Conservation (phyloP, 2,797 vertebrate genomes). For the Macropus fuliginosus region DNA sequence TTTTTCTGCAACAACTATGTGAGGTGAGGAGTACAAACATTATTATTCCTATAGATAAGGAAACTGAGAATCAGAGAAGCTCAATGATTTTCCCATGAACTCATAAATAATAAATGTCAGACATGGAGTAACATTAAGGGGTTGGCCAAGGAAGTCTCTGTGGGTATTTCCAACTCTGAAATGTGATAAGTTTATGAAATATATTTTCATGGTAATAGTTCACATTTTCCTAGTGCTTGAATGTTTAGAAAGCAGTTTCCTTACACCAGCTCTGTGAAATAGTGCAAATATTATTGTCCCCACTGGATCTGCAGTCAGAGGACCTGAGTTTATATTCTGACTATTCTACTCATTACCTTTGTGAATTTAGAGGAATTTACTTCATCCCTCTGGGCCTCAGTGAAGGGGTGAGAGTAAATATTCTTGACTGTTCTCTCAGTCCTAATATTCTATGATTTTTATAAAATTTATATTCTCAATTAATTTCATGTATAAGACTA, state of each 20-base stretch:
- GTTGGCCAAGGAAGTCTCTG: not conserved
- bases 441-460: not conserved
- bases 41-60: not conserved
- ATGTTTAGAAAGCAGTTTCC: not conserved
- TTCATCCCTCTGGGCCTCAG: not conserved
- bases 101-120: not conserved
- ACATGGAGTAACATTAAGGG: not conserved
- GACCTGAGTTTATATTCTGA: not conserved
- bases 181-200: not conserved
- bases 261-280: not conserved
- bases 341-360: not conserved
- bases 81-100: not conserved
- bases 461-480: not conserved
- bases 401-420: not conserved
- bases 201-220: not conserved
- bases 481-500: not conserved
- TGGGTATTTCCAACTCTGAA: not conserved
- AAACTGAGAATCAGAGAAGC: not conserved
- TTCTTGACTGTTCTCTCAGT: not conserved
- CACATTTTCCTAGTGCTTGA: not conserved
- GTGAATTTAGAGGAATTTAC: not conserved
- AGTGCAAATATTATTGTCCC: not conserved
- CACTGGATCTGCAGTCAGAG: not conserved
- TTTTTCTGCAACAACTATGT: not conserved
- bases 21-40: not conserved